Conservation (phyloP, 92 coral and sea anemone species). For the Phenganax stokvisi region DNA sequence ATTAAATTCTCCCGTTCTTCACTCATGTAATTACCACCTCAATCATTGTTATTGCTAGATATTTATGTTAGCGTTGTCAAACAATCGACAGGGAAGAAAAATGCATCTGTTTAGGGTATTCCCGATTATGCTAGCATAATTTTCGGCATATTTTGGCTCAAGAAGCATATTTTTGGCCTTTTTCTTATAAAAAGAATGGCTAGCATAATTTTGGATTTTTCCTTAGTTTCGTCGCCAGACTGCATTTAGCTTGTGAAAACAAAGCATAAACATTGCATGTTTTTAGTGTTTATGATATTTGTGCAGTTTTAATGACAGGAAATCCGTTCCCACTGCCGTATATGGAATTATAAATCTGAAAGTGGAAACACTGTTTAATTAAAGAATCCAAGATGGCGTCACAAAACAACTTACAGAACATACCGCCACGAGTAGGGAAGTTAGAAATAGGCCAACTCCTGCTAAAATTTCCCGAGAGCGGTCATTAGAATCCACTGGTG, state of each 20-base stretch:
- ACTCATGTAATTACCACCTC: no score
- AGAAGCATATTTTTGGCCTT: not conserved
- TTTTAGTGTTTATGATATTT: not conserved
- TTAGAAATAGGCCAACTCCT: conserved; percentile 15
- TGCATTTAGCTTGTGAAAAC: not conserved
- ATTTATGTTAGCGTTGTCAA: no score
- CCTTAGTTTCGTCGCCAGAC: not conserved
- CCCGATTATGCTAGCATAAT: not conserved
- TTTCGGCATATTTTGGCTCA: not conserved
- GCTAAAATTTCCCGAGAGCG: conserved; percentile 42
- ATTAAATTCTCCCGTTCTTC: no score
- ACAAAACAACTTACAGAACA: no score
- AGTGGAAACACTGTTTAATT: no score
- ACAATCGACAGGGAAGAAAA: no score
- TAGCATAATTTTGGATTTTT: not conserved
- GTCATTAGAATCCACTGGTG: conserved; percentile 23
- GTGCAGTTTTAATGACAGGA: no score
- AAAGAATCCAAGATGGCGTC: no score
- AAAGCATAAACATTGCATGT: not conserved
- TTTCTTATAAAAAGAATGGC: not conserved
- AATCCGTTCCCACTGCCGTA: no score
- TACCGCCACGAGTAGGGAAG: conserved; percentile 5
- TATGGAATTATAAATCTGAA: no score
- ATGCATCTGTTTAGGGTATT: no score
- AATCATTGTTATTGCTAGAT: no score